Evolutionary conservation across 1,140 invertebrate species (phyloP), one percentile per base, ranked within the genome.

Genomic region (Penaeus chinensis): DNA sequence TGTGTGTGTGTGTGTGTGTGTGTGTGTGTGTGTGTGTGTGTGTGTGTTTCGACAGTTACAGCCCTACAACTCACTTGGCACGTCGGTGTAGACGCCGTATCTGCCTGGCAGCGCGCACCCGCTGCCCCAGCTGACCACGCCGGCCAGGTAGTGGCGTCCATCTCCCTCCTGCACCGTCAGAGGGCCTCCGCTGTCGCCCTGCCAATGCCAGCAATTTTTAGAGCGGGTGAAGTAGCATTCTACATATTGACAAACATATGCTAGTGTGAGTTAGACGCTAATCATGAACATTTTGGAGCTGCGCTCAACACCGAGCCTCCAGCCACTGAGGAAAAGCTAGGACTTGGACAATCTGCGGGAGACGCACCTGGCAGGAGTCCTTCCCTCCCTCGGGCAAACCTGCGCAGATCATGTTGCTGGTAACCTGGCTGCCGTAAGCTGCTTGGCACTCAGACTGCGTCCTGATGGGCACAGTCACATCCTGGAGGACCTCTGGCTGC

Each of bases 11-110:
- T 10, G 8, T 54, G 13, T 54, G 8, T 54, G 3, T 5, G 3
- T 11, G 13, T 1, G 0, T 0, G 8, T 47, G 42, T 47, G 42
- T 47, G 42, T 47, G 42, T 47, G 47, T 7, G 47, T 47, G 47
- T 7, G 47, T 47, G 47, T 47, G 47, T 47, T 32, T 32, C 37
- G 37, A 8, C 37, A 42, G 37, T 42, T 3, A 32, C 32, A 42
- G 37, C 4, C 37, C 4, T 42, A 8, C 37, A 42, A 42, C 71
- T 74, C 42, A 74, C 71, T 74, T 74, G 71, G 71, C 18, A 96
- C 94, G 54, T 95, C 93, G 2, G 94, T 94, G 91, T 95, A 96
- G 85, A 96, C 95, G 20, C 96, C 96, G 0, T 95, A 95, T 90
- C 94, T 94, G 2, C 91, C 90, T 0, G 94, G 93, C 80, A 93